These are phyloP conservation scores for Vespertilio murinus DNA, from an alignment of 2,797 vertebrate genomes.

Conservation along the genomic window DNA sequence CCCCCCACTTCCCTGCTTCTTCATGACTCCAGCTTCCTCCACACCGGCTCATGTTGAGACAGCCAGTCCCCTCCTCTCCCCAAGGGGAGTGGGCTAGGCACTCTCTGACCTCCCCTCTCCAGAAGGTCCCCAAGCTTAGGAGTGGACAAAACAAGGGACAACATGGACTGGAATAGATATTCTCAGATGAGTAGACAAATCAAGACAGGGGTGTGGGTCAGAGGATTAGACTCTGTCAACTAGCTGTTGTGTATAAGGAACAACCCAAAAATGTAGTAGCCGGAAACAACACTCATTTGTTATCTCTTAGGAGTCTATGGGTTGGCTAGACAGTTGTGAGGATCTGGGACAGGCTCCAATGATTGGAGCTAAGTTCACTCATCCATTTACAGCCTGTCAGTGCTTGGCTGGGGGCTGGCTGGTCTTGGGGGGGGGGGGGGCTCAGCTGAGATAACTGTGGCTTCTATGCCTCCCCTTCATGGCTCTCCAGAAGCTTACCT, in stretches of 20 bases:
- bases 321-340: background rate
- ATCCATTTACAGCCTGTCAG: background rate
- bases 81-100: background rate
- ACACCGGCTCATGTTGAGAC: background rate
- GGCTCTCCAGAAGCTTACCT: background rate
- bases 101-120: background rate
- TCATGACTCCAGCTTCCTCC: background rate
- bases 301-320: background rate
- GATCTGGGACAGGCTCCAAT: background rate
- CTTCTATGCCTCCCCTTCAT: background rate
- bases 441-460: background rate
- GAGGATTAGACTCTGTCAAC: background rate
- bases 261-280: background rate
- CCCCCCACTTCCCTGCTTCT: conserved; percentile 43
- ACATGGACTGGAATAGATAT: background rate
- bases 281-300: background rate
- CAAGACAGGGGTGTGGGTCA: background rate
- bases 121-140: background rate
- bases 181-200: background rate
- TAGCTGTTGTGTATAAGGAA: conserved; percentile 2
- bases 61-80: background rate
- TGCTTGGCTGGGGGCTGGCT: background rate
- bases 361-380: background rate
- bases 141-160: background rate
- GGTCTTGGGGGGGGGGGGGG: background rate